phyloP scores from a whole-genome alignment of 2,113 vertebrate species.

The Varanus salvator region DNA sequence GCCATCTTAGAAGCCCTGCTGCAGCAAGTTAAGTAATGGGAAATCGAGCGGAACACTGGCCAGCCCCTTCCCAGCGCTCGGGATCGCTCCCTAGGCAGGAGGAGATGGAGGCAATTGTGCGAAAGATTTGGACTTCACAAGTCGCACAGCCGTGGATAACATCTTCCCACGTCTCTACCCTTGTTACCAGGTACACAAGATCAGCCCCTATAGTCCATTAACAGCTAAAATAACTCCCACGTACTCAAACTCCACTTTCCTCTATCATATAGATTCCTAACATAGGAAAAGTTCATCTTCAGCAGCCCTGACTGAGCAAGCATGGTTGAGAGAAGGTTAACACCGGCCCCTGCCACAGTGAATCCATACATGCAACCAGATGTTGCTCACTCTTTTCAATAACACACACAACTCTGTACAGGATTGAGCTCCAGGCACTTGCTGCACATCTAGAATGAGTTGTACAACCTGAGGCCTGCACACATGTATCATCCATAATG shows the following conservation, averaged over 20 bases:
- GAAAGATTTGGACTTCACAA: neutral
- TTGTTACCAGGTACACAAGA: neutral
- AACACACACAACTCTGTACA: neutral
- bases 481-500: neutral
- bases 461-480: neutral
- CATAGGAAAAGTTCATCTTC: neutral
- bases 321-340: neutral
- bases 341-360: neutral
- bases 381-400: neutral
- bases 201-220: neutral
- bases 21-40: conserved; percentile 29
- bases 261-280: neutral
- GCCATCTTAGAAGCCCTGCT: conserved; percentile 37
- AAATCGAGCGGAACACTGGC: conserved; percentile 29
- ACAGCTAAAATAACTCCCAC: neutral
- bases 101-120: neutral
- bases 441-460: no score
- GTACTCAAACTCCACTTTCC: neutral
- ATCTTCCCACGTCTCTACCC: neutral
- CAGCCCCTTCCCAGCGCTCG: neutral
- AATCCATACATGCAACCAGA: no score
- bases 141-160: neutral
- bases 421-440: no score
- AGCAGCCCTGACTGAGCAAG: neutral
- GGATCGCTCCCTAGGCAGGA: neutral